Conservation (phyloP, 2,797 vertebrate genomes). For the Platalea minor region DNA sequence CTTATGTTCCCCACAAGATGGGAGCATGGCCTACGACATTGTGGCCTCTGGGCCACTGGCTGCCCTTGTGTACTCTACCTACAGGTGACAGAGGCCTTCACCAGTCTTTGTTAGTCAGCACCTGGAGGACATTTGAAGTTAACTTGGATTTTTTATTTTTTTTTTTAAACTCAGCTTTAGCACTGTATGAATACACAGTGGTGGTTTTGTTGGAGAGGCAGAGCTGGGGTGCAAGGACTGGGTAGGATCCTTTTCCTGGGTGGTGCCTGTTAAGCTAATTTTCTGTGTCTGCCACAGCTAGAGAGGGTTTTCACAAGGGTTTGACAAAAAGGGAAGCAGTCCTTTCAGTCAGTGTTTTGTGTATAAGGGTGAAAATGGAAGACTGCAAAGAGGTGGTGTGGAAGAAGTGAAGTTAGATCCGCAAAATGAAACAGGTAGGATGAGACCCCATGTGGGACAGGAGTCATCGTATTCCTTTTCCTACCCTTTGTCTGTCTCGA, state of each 20-base stretch:
- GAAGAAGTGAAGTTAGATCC: not conserved
- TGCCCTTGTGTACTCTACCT: not conserved
- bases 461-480: not conserved
- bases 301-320: not conserved
- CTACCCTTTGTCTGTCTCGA: not conserved
- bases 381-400: not conserved
- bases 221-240: fast-evolving
- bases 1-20: not conserved
- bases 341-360: not conserved
- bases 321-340: not conserved
- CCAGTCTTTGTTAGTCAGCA: not conserved
- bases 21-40: not conserved
- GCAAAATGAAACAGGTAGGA: not conserved
- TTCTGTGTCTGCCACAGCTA: not conserved
- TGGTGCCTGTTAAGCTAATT: not conserved
- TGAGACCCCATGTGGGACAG: not conserved
- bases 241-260: not conserved
- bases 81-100: not conserved
- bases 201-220: not conserved
- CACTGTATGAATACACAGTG: not conserved
- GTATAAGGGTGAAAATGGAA: not conserved
- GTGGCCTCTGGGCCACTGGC: too few species aligned
- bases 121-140: not conserved
- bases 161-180: not conserved
- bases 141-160: not conserved